Evolutionary conservation across 2,797 vertebrate species (phyloP), one percentile per base, ranked within the genome.

Genomic region (Rhinogobio ventralis): DNA sequence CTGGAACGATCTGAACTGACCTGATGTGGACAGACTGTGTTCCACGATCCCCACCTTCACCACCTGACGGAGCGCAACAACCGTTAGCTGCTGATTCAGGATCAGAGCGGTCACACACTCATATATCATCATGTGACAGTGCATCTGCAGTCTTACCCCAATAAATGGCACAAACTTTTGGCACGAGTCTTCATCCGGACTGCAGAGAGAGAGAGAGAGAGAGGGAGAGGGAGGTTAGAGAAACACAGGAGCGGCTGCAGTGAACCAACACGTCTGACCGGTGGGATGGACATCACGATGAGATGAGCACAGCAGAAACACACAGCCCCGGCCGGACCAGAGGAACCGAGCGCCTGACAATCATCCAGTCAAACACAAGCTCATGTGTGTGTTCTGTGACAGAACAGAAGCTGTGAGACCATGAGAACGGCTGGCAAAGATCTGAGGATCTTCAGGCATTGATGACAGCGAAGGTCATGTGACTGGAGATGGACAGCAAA

Each of bases 151-250:
- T 2, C 95, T 95, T 91, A 97, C 97, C 96, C 97, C 96, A 20
- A 97, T 96, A 85, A 97, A 97, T 49, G 97, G 97, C 89, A 98
- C 95, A 92, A 98, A 98, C 88, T 97, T 97, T 94, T 97, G 97
- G 93, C 97, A 97, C 87, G 97, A 97, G 92, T 97, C 97, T 88
- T 98, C 97, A 0, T 98, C 97, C 0, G 96, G 96, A 92, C 97
- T 98, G 93, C 79, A 66, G 60, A 79, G 81, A 88, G 30, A 89
- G 68, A 91, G 46, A 85, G 20, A 83, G 20, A 39, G 19, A 45
- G 67, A 57, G 42, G 45, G 42, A 79, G 85, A 64, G 60, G 30
- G 3, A 36, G 68, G n/a, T 72, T 28, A 72, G 45, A 72, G 2
- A 73, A 30, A 7, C 87, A 93, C 87, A 15, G 25, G 68, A n/a